Conservation (phyloP, 2,888 invertebrate species). For the Sarcophaga rosellei region DNA sequence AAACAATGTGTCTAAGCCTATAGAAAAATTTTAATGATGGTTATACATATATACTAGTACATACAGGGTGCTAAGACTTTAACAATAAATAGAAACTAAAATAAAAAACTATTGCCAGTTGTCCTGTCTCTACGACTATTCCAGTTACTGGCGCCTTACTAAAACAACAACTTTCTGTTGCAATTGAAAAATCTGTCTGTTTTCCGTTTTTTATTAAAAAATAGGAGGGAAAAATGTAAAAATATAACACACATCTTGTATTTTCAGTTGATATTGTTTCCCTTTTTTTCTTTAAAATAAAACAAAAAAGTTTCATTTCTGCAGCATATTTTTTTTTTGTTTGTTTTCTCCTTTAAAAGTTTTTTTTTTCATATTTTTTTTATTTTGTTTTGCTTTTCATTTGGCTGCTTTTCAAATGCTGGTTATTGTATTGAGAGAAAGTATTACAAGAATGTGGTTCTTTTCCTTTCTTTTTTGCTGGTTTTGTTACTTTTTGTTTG, state of each 20-base stretch:
- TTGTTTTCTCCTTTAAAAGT: neutral
- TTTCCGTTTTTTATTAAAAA: neutral
- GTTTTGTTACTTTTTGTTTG: constrained; percentile 12
- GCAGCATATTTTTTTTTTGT: neutral
- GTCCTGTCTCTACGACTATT: neutral
- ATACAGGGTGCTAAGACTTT: neutral
- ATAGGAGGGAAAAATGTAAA: neutral
- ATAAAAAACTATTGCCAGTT: no score
- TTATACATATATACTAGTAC: neutral
- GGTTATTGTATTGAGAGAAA: constrained; percentile 2
- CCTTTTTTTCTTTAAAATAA: neutral
- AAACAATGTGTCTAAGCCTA: neutral
- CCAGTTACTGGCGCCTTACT: neutral
- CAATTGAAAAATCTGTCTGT: neutral
- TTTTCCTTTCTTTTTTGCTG: no score
- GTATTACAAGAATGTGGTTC: constrained; percentile 8
- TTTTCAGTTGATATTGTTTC: neutral
- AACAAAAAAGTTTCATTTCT: neutral
- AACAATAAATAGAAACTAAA: neutral
- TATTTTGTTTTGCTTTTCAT: constrained; percentile 33
- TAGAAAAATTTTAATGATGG: neutral
- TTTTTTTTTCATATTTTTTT: neutral
- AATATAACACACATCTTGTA: neutral
- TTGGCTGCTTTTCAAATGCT: constrained; percentile 3
- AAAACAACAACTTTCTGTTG: neutral